Base-by-base conservation (phyloP, 2,797 vertebrate species). In the Liparis tanakae region DNA sequence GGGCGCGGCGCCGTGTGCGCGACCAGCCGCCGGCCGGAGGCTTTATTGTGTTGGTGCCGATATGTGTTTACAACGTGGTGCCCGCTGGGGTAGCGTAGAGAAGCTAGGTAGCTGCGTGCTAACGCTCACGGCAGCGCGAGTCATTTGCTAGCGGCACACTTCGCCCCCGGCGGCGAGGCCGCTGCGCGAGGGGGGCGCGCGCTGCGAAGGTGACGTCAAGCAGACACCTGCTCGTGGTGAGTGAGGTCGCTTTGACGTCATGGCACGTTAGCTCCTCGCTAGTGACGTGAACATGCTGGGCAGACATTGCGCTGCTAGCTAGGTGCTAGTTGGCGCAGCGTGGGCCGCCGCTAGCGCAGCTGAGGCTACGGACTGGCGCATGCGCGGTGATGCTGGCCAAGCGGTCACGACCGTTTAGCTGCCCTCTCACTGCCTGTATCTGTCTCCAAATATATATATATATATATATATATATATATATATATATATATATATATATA, bases 321-420 rank as follows among this genome's bases (percentile, higher is more conserved):
- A 20, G 22, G 14, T 41, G 76, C 78, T 81, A 77, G 41, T 59
- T 43, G 55, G 68, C 68, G n/a, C n/a, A n/a, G n/a, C n/a, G n/a
- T n/a, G n/a, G n/a, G n/a, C n/a, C n/a, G n/a, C n/a, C n/a, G n/a
- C n/a, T 58, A 67, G 57, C 20, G 3, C 13, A 12, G 48, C 48
- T n/a, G n/a, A n/a, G n/a, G n/a, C n/a, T n/a, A n/a, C n/a, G n/a
- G 6, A 2, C 48, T 39, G 5, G 5, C 13, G 12, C 10, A 12
- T 5, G 20, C 17, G 37, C 18, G 7, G 22, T n/a, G 18, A 10
- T 48, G n/a, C 10, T 43, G 12, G 22, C 17, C 64, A 5, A n/a
- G 6, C 15, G 43, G 15, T 15, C 25, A n/a, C 69, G 22, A 37
- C 10, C 17, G 39, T 41, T 41, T 10, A 61, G 63, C 51, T 70